These are phyloP conservation scores for Drosophila willistoni DNA, from an alignment of 1,140 invertebrate genomes.

Conservation along the genomic window DNA sequence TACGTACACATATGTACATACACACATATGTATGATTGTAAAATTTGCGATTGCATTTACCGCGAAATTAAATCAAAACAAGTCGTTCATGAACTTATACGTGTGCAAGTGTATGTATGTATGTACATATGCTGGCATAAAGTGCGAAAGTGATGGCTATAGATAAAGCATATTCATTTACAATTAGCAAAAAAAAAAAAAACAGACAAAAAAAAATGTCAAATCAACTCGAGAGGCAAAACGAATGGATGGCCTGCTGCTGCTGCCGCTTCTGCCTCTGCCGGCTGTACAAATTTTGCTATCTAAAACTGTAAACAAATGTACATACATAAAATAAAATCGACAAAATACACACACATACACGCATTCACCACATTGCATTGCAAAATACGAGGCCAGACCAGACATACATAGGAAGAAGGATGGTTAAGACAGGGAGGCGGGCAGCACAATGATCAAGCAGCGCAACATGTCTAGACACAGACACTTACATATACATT, in stretches of 20 bases:
- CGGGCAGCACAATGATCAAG: slow-evolving; percentile 42
- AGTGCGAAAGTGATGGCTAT: slow-evolving; percentile 31
- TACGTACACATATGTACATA: not conserved
- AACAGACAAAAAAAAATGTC: slow-evolving; percentile 38
- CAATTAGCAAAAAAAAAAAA: slow-evolving; percentile 73
- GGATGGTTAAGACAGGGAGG: slow-evolving; percentile 29
- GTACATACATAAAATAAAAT: slow-evolving; percentile 81
- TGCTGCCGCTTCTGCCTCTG: slow-evolving; percentile 36
- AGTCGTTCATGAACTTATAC: slow-evolving; percentile 74
- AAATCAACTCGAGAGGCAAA: not conserved
- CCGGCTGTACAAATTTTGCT: slow-evolving; percentile 78
- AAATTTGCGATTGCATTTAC: slow-evolving; percentile 76
- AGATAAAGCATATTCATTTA: slow-evolving; percentile 71
- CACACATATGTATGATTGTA: slow-evolving; percentile 5
- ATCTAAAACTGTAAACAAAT: slow-evolving; percentile 81
- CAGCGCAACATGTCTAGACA: slow-evolving; percentile 60
- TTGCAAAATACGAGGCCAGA: slow-evolving; percentile 69
- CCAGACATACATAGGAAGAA: slow-evolving; percentile 36
- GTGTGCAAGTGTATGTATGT: slow-evolving; percentile 12
- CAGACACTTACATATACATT: slow-evolving; percentile 20
- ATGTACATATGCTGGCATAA: slow-evolving; percentile 5
- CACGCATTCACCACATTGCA: slow-evolving; percentile 45
- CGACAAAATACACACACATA: slow-evolving; percentile 65
- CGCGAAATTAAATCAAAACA: slow-evolving; percentile 80
- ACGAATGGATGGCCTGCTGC: slow-evolving; percentile 29